These are phyloP conservation scores for Aphidius colemani DNA, from an alignment of 2,888 invertebrate genomes.

Conservation along the genomic window DNA sequence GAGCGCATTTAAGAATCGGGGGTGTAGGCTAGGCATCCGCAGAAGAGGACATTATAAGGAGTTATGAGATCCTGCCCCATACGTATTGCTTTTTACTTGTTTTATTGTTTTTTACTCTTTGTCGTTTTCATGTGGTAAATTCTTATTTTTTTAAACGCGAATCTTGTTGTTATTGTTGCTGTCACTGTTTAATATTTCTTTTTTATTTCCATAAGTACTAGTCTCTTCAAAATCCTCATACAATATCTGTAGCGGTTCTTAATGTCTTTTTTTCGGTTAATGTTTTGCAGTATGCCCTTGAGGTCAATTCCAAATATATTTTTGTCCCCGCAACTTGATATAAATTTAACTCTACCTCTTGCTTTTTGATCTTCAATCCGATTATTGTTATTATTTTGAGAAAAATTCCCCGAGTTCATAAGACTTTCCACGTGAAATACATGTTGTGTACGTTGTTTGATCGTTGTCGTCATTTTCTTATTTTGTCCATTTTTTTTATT, in stretches of 20 bases:
- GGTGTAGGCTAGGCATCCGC: conserved; percentile 58
- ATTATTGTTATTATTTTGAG: not conserved
- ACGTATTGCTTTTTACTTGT: conserved; percentile 52
- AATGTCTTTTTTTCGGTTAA: conserved; percentile 57
- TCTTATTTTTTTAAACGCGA: conserved; percentile 18
- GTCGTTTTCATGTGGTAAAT: conserved; percentile 20
- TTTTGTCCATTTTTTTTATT: too few species aligned
- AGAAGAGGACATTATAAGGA: conserved; percentile 60
- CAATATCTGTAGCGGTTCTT: conserved; percentile 58
- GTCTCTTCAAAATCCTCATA: conserved; percentile 50
- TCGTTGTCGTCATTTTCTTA: not conserved
- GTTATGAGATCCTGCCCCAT: conserved; percentile 59
- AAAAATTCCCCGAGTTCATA: not conserved
- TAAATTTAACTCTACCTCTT: conserved; percentile 14
- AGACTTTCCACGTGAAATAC: not conserved
- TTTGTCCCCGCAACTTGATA: conserved; percentile 42
- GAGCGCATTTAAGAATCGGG: conserved; percentile 47
- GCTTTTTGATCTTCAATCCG: not conserved
- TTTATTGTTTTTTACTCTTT: conserved; percentile 22
- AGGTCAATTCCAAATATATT: conserved; percentile 56
- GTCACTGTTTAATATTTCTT: conserved; percentile 37
- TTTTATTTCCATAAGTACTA: conserved; percentile 10
- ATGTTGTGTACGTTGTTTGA: not conserved
- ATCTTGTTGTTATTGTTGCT: conserved; percentile 19
- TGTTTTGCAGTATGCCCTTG: conserved; percentile 55